Evolutionary conservation across 2,888 invertebrate species (phyloP).

Genomic region (Meghimatium bilineatum): DNA sequence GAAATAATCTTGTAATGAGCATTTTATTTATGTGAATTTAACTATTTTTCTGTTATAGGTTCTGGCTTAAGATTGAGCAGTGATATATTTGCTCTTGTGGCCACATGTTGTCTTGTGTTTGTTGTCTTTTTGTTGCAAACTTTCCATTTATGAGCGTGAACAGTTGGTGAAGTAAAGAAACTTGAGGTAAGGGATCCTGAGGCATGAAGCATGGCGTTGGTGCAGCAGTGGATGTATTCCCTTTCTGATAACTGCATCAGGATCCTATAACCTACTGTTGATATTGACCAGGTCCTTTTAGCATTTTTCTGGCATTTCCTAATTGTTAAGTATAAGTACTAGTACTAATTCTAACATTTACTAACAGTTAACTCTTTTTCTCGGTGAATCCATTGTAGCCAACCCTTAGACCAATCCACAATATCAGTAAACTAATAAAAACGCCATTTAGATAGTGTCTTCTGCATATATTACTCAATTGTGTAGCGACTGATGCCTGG

Average conservation of each 20-base stretch:
- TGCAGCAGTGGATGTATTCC: background rate
- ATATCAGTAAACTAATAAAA: no score
- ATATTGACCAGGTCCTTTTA: background rate
- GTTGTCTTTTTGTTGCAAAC: constrained; percentile 25
- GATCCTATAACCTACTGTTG: background rate
- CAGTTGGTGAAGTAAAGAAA: constrained; percentile 7
- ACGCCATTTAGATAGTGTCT: no score
- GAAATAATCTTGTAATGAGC: no score
- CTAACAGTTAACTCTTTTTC: background rate
- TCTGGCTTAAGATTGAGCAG: constrained; percentile 32
- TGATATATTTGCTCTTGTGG: constrained; percentile 32
- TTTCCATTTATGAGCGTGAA: constrained; percentile 23
- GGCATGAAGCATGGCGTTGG: constrained; percentile 31
- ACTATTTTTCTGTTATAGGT: constrained; percentile 24
- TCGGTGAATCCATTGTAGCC: no score
- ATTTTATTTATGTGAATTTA: background rate
- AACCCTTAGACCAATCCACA: no score
- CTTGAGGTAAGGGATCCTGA: constrained; percentile 28
- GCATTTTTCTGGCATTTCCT: background rate
- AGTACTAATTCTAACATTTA: no score
- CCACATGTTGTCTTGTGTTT: constrained; percentile 25
- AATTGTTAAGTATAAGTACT: background rate
- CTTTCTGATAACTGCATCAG: background rate
- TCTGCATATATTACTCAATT: no score
- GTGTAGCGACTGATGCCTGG: no score